A percentile compares a stretch with the other conserved stretches of the same genome.
These are phyloP conservation scores for Patella depressa DNA, from an alignment of 2,888 invertebrate species.

Conservation along the genomic window DNA sequence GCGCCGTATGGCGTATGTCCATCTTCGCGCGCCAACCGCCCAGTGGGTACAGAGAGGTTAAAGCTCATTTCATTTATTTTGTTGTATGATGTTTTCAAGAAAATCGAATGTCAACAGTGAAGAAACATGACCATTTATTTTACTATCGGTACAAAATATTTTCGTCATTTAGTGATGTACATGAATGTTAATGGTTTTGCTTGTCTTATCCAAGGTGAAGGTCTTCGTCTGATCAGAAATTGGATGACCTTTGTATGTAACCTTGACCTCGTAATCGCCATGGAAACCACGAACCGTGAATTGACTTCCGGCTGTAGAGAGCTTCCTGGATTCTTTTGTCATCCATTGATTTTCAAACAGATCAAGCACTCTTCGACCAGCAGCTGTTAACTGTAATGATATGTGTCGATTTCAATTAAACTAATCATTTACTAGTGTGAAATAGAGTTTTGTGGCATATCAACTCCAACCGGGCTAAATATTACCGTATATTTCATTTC, in stretches of 20 bases:
- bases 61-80: no score
- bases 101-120: no score
- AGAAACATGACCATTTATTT: no score
- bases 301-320: background rate
- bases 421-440: no score
- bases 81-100: no score
- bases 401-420: background rate
- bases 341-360: conserved; percentile 30
- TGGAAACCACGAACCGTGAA: conserved; percentile 25
- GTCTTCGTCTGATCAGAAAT: background rate
- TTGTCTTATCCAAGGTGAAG: conserved; percentile 1
- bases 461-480: no score
- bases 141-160: no score
- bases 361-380: conserved; percentile 20
- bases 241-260: conserved; percentile 20
- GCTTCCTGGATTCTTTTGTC: conserved; percentile 27
- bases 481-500: no score
- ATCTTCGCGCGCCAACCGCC: no score
- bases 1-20: no score
- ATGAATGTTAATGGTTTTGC: background rate
- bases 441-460: no score
- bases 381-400: conserved; percentile 15
- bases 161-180: conserved; percentile 1
- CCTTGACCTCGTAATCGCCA: conserved; percentile 28
- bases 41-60: no score